Conservation (phyloP, 2,797 vertebrate species). For the Rhincodon typus region DNA sequence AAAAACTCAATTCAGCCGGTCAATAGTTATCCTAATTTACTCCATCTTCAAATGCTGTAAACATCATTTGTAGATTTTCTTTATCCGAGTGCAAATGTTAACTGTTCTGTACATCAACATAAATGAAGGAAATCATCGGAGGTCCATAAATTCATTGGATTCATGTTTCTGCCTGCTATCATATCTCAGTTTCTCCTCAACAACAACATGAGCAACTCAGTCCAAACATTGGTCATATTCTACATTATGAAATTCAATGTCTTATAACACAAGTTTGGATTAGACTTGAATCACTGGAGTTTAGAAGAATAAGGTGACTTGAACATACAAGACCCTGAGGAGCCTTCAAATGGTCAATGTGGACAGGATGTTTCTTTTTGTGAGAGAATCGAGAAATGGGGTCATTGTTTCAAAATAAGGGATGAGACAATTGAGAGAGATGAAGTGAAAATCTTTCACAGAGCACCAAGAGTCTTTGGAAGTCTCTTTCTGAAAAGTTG, state of each 20-base stretch:
- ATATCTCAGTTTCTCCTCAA: background rate
- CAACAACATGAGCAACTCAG: background rate
- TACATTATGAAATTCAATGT: background rate
- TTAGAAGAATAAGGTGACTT: too few species aligned
- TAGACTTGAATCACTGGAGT: too few species aligned
- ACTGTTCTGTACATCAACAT: background rate
- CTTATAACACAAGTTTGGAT: too few species aligned
- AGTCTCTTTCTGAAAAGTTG: too few species aligned
- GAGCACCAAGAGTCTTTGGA: too few species aligned
- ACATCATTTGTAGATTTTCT: background rate
- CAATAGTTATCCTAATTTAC: background rate
- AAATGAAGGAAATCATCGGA: background rate
- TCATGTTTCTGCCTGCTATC: background rate
- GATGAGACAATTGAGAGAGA: too few species aligned
- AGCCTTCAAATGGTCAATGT: too few species aligned
- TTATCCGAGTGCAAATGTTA: background rate
- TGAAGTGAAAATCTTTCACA: too few species aligned
- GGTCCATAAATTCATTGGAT: background rate
- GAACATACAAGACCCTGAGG: too few species aligned
- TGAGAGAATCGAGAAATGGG: too few species aligned
- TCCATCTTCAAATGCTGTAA: background rate
- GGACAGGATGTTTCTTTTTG: too few species aligned
- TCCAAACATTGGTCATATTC: background rate
- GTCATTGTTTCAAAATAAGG: too few species aligned
- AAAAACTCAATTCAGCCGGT: background rate